Evolutionary conservation across 2,797 vertebrate species (phyloP).

Genomic region (Phylloscopus collybita): DNA sequence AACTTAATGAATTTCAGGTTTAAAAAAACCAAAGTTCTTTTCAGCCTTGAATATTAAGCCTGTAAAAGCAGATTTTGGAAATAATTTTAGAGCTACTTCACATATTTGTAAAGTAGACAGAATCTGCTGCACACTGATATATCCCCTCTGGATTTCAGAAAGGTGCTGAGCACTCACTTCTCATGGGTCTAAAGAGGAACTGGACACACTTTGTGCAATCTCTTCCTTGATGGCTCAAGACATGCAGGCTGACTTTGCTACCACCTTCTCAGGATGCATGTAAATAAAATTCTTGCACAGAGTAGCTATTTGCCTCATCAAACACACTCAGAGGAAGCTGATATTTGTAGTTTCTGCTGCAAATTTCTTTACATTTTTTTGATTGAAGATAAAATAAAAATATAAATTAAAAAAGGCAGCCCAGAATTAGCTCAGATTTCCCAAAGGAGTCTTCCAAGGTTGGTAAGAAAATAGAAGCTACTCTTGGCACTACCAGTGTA

Average conservation of each 20-base stretch:
- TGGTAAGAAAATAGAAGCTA: not conserved
- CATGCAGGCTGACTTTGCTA: not conserved
- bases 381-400: not conserved
- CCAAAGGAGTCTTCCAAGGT: not conserved
- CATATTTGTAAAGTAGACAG: not conserved
- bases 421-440: not conserved
- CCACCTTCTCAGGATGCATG: not conserved
- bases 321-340: not conserved
- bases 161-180: not conserved
- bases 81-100: not conserved
- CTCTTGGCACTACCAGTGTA: not conserved
- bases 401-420: not conserved
- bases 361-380: not conserved
- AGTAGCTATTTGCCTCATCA: not conserved
- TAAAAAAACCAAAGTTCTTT: not conserved
- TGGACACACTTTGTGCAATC: not conserved
- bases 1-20: slow-evolving; percentile 8
- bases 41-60: not conserved
- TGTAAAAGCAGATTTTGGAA: not conserved
- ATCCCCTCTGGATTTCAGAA: not conserved
- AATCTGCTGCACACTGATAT: not conserved
- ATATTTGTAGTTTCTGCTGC: not conserved
- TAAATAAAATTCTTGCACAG: not conserved
- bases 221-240: not conserved
- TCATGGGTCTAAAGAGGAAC: not conserved